Base-by-base conservation (phyloP, 37 sponge, comb jelly and placozoan genomes). In the Aplysina aerophoba region DNA sequence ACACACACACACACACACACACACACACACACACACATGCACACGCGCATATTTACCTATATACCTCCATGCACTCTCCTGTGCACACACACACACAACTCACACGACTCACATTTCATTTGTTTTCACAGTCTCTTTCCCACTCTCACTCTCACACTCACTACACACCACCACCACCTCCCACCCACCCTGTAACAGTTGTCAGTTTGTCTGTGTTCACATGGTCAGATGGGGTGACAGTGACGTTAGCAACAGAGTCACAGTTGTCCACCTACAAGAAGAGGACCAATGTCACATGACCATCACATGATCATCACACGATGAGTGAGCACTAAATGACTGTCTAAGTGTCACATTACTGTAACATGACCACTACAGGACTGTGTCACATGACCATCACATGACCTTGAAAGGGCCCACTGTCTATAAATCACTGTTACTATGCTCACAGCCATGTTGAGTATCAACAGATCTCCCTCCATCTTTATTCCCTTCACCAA, bases 321-420 rank as follows among this genome's bases (percentile, higher is more conserved):
- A n/a, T n/a, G n/a, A n/a, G n/a, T n/a, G 20, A 36, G 22, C 37
- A 21, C 33, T 13, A 72, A 1, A 72, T 21, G 35, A 72, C 73
- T 30, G 22, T n/a, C n/a, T n/a, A n/a, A n/a, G n/a, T n/a, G n/a
- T n/a, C n/a, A n/a, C 73, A 72, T 39, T 36, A 30, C 36, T 36
- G 33, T 71, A 81, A 85, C n/a, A 62, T 85, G 61, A 55, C 85
- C 4, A 14, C 85, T 54, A 44, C 50, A 44, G 3, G 50, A 44
- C 50, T 44, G 8, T n/a, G n/a, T 44, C 50, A 44, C 50, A 44
- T 44, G 50, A 44, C 50, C 50, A 44, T 44, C 50, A 44, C 50
- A 44, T 44, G 50, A 44, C 50, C 3, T 8, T 8, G 8, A n/a
- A n/a, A n/a, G n/a, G n/a, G n/a, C n/a, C n/a, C n/a, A n/a, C n/a